Conservation (phyloP, 2,113 vertebrate species). For the Brienomyrus longianalis region DNA sequence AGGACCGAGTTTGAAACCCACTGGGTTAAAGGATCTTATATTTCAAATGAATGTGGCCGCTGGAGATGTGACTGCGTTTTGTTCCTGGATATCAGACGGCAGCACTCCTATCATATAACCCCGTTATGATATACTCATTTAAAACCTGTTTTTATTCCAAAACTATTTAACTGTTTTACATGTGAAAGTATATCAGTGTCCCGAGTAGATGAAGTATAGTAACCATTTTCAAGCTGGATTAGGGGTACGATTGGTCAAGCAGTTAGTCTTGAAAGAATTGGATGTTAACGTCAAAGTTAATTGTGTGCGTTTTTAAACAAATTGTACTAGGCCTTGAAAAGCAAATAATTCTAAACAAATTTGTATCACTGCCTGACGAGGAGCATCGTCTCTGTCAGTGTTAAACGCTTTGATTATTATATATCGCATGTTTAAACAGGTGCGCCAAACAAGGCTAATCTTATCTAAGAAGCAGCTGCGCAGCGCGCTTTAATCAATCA, state of each 20-base stretch:
- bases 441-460: slow-evolving; percentile 24
- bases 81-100: background rate
- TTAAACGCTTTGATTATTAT: slow-evolving; percentile 25
- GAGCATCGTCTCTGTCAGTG: background rate
- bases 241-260: background rate
- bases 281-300: background rate
- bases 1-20: too few relatives aligned
- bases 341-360: slow-evolving; percentile 19
- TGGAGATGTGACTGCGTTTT: background rate
- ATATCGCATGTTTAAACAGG: slow-evolving; percentile 29
- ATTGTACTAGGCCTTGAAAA: background rate
- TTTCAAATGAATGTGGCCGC: background rate
- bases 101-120: background rate
- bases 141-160: background rate
- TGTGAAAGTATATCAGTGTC: background rate
- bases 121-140: background rate
- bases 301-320: background rate
- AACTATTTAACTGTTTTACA: background rate
- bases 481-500: slow-evolving; percentile 20
- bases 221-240: background rate
- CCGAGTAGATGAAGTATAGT: background rate
- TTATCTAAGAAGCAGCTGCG: slow-evolving; percentile 28
- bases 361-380: slow-evolving; percentile 1
- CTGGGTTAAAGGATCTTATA: background rate
- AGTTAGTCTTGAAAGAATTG: slow-evolving; percentile 1